Evolutionary conservation across 2,888 invertebrate species (phyloP).

Genomic region (Ennomos quercinarius): DNA sequence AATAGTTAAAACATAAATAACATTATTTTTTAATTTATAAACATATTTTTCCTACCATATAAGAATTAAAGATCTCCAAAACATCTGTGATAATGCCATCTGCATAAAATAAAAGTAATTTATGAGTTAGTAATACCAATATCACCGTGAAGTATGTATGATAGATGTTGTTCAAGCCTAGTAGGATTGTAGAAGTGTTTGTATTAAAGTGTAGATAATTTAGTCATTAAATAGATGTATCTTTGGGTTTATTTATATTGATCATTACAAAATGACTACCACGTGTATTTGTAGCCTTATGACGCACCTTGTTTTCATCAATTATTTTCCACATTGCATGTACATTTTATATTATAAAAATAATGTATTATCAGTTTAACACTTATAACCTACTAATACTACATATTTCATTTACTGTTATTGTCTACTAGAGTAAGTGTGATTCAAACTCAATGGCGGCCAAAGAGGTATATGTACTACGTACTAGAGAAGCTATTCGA

Average conservation of each 20-base stretch:
- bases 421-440: no score
- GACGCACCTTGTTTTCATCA: background rate
- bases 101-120: slow-evolving; percentile 78
- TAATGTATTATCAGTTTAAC: background rate
- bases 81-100: slow-evolving; percentile 83
- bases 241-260: slow-evolving; percentile 17
- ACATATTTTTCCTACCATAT: slow-evolving; percentile 74
- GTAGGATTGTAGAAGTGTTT: slow-evolving; percentile 36
- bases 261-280: slow-evolving; percentile 17
- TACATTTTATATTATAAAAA: background rate
- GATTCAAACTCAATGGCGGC: no score
- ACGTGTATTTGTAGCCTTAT: slow-evolving; percentile 1
- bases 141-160: slow-evolving; percentile 31
- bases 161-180: slow-evolving; percentile 33
- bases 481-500: no score
- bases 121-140: slow-evolving; percentile 70
- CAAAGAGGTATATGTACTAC: no score
- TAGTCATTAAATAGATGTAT: slow-evolving; percentile 15
- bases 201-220: slow-evolving; percentile 37
- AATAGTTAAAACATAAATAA: slow-evolving; percentile 55
- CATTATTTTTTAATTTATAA: slow-evolving; percentile 54
- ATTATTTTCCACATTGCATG: background rate
- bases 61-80: slow-evolving; percentile 83
- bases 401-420: no score
- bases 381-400: no score